Evolutionary conservation across 2,797 vertebrate species (phyloP).

Genomic region (Pipistrellus pipistrellus): DNA sequence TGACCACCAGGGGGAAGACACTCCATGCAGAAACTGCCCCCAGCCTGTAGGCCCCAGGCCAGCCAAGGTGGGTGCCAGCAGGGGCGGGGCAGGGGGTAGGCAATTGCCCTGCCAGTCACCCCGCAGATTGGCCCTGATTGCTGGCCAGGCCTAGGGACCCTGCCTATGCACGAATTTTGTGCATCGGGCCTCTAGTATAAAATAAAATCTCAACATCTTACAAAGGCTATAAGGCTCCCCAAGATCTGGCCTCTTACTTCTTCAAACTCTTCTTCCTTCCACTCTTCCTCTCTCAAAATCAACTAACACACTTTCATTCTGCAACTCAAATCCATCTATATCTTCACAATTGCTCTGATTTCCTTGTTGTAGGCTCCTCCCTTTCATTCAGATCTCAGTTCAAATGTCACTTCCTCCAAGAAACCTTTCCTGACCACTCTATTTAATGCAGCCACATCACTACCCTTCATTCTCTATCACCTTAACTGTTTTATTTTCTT

Average conservation of each 20-base stretch:
- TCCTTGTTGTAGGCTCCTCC: background rate
- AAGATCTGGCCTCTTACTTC: background rate
- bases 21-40: no score
- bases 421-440: background rate
- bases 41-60: no score
- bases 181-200: no score
- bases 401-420: constrained; percentile 28
- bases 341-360: background rate
- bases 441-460: background rate
- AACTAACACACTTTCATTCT: background rate
- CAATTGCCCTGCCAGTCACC: no score
- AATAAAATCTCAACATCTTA: constrained; percentile 51
- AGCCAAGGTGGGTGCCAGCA: no score
- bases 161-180: no score
- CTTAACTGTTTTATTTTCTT: constrained; percentile 19
- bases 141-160: no score
- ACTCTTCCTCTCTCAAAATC: background rate
- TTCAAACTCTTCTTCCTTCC: constrained; percentile 20
- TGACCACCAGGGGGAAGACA: no score
- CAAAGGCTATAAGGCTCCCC: background rate
- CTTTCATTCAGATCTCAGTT: background rate
- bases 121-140: no score
- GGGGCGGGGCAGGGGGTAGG: no score
- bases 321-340: background rate
- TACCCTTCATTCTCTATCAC: background rate